These are phyloP conservation scores for Pammene aurita DNA, from an alignment of 2,888 invertebrate species.

Conservation along the genomic window DNA sequence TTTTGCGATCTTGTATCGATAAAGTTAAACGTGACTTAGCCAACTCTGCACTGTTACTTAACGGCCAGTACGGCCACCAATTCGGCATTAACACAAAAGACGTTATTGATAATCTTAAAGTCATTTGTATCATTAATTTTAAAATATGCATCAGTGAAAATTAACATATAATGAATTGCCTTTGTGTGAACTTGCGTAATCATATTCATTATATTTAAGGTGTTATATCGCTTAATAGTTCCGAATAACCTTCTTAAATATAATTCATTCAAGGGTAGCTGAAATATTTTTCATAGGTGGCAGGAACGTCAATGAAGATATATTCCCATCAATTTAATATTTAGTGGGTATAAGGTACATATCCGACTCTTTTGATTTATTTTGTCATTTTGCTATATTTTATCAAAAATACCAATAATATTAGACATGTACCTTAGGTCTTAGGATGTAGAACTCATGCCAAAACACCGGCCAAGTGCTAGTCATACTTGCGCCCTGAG, in stretches of 20 bases:
- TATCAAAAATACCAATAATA: too few species aligned
- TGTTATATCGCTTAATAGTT: conserved; percentile 41
- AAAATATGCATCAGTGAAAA: conserved; percentile 68
- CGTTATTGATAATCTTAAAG: conserved; percentile 68
- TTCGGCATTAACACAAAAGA: conserved; percentile 64
- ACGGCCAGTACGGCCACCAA: conserved; percentile 66
- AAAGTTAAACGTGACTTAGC: conserved; percentile 73
- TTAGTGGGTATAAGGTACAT: too few species aligned
- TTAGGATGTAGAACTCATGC: too few species aligned
- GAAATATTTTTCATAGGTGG: not conserved
- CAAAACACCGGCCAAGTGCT: too few species aligned
- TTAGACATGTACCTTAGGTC: too few species aligned
- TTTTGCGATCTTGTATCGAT: conserved; percentile 67
- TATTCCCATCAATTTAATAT: too few species aligned
- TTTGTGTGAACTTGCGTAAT: conserved; percentile 56
- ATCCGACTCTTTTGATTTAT: too few species aligned
- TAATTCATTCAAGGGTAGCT: conserved; percentile 25
- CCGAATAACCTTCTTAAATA: conserved; percentile 34
- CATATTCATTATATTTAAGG: conserved; percentile 48
- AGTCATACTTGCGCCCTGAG: too few species aligned
- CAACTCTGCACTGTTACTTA: conserved; percentile 71
- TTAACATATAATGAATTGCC: conserved; percentile 66
- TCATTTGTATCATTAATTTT: conserved; percentile 73
- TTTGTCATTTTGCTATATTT: too few species aligned
- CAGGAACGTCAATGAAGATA: not conserved